These are phyloP conservation scores for Agrotis exclamationis DNA, from an alignment of 2,888 invertebrate species.

Conservation along the genomic window DNA sequence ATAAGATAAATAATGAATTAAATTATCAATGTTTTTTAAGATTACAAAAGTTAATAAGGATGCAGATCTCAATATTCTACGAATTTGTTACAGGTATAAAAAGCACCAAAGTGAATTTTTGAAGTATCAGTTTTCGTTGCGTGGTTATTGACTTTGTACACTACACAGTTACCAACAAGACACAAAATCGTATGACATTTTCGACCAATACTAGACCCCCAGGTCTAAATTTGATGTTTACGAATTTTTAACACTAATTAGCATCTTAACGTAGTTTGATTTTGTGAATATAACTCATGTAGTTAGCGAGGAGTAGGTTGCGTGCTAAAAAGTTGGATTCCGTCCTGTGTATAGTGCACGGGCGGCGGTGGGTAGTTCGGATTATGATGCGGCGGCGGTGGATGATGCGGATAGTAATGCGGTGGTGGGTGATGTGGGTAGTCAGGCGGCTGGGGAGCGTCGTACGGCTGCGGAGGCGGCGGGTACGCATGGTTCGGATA, in stretches of 20 bases:
- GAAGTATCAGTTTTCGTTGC: conserved; percentile 4
- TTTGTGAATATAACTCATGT: no score
- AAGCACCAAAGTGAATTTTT: conserved; percentile 13
- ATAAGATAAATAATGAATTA: conserved; percentile 42
- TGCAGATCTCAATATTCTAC: conserved; percentile 54
- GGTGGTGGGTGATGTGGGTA: conserved; percentile 59
- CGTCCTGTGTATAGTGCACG: conserved; percentile 47
- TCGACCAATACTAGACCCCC: neutral
- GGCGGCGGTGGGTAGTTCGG: conserved; percentile 52
- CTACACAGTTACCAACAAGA: no score
- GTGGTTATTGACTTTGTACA: neutral
- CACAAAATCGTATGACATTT: neutral
- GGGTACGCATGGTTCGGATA: conserved; percentile 45
- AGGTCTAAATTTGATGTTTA: no score
- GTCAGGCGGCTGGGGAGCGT: conserved; percentile 47
- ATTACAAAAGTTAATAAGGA: conserved; percentile 26
- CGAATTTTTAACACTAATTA: no score
- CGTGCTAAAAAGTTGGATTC: conserved; percentile 14
- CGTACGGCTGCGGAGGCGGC: conserved; percentile 37
- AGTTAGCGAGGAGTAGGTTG: conserved; percentile 31
- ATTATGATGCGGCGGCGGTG: conserved; percentile 52
- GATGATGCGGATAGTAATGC: conserved; percentile 52
- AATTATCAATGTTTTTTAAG: conserved; percentile 13
- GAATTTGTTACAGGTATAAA: conserved; percentile 13
- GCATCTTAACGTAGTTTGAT: no score